Evolutionary conservation across 1,140 invertebrate species (phyloP).

Genomic region (Scaptomyza graminum): DNA sequence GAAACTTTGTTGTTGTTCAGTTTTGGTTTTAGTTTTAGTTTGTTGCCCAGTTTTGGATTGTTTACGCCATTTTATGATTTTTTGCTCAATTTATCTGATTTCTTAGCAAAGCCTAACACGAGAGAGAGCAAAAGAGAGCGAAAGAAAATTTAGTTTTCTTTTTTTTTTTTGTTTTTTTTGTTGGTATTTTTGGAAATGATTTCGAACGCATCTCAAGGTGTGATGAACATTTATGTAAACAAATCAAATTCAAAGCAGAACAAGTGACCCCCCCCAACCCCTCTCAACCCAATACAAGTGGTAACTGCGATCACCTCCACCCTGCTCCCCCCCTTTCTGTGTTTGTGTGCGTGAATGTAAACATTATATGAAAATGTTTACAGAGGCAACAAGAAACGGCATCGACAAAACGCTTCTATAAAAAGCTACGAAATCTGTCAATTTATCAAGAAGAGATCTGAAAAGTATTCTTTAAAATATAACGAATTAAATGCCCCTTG

Average conservation of each 20-base stretch:
- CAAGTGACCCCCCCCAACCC: conserved; percentile 23
- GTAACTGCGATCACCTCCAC: conserved; percentile 5
- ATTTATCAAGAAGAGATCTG: too few species aligned
- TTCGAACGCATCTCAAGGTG: conserved; percentile 80
- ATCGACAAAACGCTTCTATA: background rate
- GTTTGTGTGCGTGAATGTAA: background rate
- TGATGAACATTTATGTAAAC: conserved; percentile 78
- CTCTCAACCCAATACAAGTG: conserved; percentile 1
- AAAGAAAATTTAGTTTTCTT: background rate
- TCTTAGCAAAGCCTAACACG: conserved; percentile 12
- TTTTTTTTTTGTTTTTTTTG: conserved; percentile 43
- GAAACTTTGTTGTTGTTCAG: conserved; percentile 52
- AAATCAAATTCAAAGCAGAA: conserved; percentile 58
- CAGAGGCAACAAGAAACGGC: background rate
- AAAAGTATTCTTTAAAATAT: too few species aligned
- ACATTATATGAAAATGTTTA: background rate
- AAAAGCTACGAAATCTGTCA: background rate
- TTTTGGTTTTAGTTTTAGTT: conserved; percentile 19
- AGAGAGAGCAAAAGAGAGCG: background rate
- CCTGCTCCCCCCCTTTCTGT: background rate
- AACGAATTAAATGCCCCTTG: too few species aligned
- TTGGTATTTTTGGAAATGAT: conserved; percentile 79
- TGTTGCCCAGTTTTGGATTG: conserved; percentile 37
- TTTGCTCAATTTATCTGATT: conserved; percentile 71
- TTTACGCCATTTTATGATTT: conserved; percentile 68